Base-by-base conservation (phyloP, 1,140 invertebrate species). In the Ceratina calcarata region DNA sequence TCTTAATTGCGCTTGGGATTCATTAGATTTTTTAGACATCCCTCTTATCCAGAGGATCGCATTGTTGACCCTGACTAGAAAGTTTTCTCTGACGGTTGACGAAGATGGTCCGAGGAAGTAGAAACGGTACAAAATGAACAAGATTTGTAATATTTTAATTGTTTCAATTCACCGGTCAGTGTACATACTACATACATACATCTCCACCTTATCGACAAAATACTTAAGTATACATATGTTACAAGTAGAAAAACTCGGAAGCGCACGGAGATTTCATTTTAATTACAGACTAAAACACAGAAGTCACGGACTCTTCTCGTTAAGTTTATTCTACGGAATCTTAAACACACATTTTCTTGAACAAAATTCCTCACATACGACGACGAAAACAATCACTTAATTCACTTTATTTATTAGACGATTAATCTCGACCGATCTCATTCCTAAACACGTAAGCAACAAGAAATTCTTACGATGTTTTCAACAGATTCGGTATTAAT, bases 1-100 rank as follows among this genome's bases (percentile, higher is more conserved):
- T 22, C 20, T 53, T 65, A 64, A 78, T 72, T 58, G 37, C 20
- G 18, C 13, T 18, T 12, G 12, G 12, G 49, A 78, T 78, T 78
- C 60, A 15, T 78, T 78, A 55, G 7, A 24, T 49, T 51, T 78
- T 45, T 24, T 18, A 4, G 6, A 10, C 2, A 58, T 45, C 10
- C 0, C 8, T 24, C 18, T 51, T 71, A 53, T 69, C 67, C 20
- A 10, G 27, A n/a, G 15, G 27, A 57, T 58, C 37, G 37, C 49
- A 32, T 60, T 12, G 65, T 45, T 37, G 22, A 78, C 49, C 67
- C 7, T 18, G 12, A 16, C 24, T 72, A 10, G 49, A 78, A 64
- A 62, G 27, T 64, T 64, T 51, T 18, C 8, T 27, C 3, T 20
- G 22, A 55, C 15, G 13, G n/a, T 64, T 49, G 4, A 22, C 16